Percentiles rank a stretch among this genome's conserved stretches.
Evolutionary conservation across 2,797 vertebrate genomes (phyloP).

Genomic region (Clarias laeviceps): DNA sequence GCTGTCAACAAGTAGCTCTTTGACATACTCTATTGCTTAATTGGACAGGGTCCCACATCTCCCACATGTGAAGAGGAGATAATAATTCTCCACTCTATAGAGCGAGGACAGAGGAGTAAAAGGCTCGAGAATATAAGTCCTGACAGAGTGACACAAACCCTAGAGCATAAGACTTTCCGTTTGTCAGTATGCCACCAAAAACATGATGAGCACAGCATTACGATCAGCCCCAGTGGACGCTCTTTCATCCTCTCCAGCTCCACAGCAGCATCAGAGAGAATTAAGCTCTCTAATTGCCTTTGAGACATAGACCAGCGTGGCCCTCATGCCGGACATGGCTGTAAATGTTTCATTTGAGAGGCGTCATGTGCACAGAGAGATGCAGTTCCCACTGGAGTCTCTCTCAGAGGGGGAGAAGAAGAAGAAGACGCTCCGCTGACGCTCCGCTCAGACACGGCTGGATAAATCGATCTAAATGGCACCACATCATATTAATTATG

Average conservation of each 20-base stretch:
- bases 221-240: slow-evolving; percentile 40
- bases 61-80: slow-evolving; percentile 28
- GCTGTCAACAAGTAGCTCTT: slow-evolving; percentile 33
- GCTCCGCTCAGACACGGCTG: slow-evolving; percentile 42
- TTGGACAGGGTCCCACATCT: slow-evolving; percentile 36
- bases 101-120: slow-evolving; percentile 15
- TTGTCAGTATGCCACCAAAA: slow-evolving; percentile 41
- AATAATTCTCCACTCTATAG: slow-evolving; percentile 10
- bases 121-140: not conserved
- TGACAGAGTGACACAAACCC: slow-evolving; percentile 2
- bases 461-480: slow-evolving; percentile 56
- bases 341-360: slow-evolving; percentile 45
- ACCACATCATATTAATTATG: slow-evolving; percentile 15
- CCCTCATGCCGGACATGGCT: slow-evolving; percentile 25
- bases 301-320: slow-evolving; percentile 10
- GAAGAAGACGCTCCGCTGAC: not conserved
- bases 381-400: not conserved
- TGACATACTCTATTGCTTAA: slow-evolving; percentile 24
- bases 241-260: slow-evolving; percentile 33
- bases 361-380: slow-evolving; percentile 16
- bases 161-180: slow-evolving; percentile 11
- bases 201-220: slow-evolving; percentile 23
- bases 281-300: slow-evolving; percentile 54
- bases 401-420: not conserved
- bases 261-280: slow-evolving; percentile 40